Base-by-base conservation (phyloP, 2,113 vertebrate species). In the Dipodomys ordii region DNA sequence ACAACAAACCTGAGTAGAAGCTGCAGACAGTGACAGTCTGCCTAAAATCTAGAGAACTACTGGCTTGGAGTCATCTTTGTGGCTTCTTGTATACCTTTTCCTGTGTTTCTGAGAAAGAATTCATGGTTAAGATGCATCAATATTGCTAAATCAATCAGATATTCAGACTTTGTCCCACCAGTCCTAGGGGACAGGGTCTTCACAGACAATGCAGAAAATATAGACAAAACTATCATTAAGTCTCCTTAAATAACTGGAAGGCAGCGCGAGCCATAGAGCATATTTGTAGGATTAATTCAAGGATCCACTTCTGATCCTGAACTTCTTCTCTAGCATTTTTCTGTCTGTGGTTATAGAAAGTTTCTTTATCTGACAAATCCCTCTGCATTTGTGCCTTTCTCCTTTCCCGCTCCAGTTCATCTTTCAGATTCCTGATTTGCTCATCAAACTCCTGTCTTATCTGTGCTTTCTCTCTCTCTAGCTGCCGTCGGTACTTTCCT, bases 261-360 rank as follows among this genome's bases (percentile, higher is more conserved):
- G 85, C 0, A 6, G 0, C 0, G 2, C 0, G 9, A 81, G 13
- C 57, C 18, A 44, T 0, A 0, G 25, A 0, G 3, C 82, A 7
- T 1, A 1, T 0, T 19, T 0, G 2, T 1, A 88, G 0, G 35
- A 96, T 90, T 1, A 64, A 0, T 0, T 93, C 71, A 39, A 93
- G 0, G 1, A 93, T 49, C 2, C 0, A 0, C 6, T 0, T 1
- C 19, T 68, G 12, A 5, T 0, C 53, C 78, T 87, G 44, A 12
- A 89, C 30, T 53, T 96, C 62, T 2, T 0, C 3, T 72, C 95
- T 83, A 22, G 77, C 92, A 13, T 44, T 13, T 35, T 6, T 32
- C 13, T 87, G 84, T 25, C 5, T 89, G 0, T 0, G 1, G 15
- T 1, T 0, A 35, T 6, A 93, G 13, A 15, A 0, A 28, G 0